These are phyloP conservation scores for Uropsilus gracilis DNA, from an alignment of 2,113 vertebrate genomes.

Conservation along the genomic window DNA sequence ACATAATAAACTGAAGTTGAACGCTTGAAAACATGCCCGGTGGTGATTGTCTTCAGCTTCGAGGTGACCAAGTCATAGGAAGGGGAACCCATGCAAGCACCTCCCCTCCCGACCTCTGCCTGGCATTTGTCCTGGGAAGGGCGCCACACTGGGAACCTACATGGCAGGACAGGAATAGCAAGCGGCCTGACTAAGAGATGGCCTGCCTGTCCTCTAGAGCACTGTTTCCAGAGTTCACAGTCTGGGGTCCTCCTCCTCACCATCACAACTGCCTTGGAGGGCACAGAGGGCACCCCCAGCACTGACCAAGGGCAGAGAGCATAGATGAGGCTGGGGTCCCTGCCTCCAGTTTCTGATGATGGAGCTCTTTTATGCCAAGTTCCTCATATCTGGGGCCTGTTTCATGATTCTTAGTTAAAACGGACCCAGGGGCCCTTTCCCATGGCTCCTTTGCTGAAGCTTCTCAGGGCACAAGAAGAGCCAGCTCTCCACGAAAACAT, in stretches of 20 bases:
- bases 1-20: not conserved
- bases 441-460: too few species aligned
- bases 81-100: not conserved
- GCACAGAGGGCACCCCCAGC: not conserved
- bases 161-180: not conserved
- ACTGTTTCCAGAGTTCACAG: not conserved
- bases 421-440: fast-evolving
- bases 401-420: not conserved
- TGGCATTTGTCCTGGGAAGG: not conserved
- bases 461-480: too few species aligned
- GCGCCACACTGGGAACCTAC: fast-evolving
- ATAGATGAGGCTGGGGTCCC: not conserved
- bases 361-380: not conserved
- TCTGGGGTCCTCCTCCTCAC: not conserved
- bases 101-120: too few species aligned
- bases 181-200: not conserved
- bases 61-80: not conserved
- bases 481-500: not conserved
- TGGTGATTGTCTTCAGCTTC: not conserved
- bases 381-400: too few species aligned
- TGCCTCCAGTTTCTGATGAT: not conserved
- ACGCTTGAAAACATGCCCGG: not conserved
- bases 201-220: not conserved
- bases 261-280: not conserved
- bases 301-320: not conserved